Percentiles rank a stretch among this genome's conserved stretches.
Conservation (phyloP, 2,113 vertebrate species). For the Rhinopomastus cyanomelas region DNA sequence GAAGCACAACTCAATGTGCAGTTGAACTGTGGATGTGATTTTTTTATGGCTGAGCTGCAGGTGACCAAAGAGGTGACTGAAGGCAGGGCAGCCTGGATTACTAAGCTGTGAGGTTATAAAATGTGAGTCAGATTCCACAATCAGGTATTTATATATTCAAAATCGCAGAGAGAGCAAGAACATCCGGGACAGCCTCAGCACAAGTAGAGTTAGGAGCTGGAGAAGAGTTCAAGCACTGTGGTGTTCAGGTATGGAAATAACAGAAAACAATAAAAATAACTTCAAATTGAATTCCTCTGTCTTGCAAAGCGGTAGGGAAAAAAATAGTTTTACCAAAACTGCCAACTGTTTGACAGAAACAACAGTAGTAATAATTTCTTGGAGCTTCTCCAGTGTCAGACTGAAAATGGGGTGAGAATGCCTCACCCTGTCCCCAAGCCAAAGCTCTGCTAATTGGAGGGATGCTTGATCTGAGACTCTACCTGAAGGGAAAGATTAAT, state of each 20-base stretch:
- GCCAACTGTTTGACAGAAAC: neutral
- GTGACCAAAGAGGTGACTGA: neutral
- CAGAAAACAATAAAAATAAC: neutral
- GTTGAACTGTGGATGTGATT: neutral
- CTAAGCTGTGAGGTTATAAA: neutral
- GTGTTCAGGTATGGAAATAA: neutral
- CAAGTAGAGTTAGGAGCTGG: neutral
- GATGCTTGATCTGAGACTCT: neutral
- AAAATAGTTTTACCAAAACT: neutral
- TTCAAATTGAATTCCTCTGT: neutral
- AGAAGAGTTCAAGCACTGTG: neutral
- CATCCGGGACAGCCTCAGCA: neutral
- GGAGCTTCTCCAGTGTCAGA: neutral
- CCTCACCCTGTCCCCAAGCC: neutral
- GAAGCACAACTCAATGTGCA: neutral
- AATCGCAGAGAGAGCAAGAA: neutral
- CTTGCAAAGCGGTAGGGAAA: neutral
- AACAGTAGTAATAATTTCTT: neutral
- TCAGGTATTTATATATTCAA: neutral
- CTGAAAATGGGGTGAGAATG: neutral
- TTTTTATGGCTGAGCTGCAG: neutral
- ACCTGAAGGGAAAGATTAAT: conserved; percentile 54
- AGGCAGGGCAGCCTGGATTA: neutral
- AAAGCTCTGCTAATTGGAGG: neutral
- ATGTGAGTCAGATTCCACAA: accelerated